Conservation (phyloP, 2,888 invertebrate genomes). For the Athalia rosae region DNA sequence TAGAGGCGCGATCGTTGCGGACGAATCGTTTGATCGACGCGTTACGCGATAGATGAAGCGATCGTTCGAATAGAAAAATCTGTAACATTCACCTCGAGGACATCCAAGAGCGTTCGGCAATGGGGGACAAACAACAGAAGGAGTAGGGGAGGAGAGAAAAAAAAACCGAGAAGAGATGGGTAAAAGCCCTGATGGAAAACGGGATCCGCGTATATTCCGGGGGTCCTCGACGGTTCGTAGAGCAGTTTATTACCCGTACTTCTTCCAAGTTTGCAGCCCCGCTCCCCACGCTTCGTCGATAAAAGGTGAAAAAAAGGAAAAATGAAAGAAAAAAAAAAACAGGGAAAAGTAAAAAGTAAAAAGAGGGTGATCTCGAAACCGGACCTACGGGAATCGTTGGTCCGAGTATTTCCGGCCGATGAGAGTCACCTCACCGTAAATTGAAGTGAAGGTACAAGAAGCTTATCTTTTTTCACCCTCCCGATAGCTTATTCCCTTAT, state of each 20-base stretch:
- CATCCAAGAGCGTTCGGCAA: not conserved
- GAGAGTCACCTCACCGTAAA: constrained; percentile 29
- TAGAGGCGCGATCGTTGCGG: too few relatives aligned
- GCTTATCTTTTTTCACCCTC: not conserved
- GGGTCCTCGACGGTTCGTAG: constrained; percentile 1
- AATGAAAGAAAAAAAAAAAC: too few relatives aligned
- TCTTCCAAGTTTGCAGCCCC: constrained; percentile 11
- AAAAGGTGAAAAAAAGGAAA: too few relatives aligned
- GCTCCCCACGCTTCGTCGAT: too few relatives aligned
- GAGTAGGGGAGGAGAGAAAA: not conserved
- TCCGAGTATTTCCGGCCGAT: constrained; percentile 10
- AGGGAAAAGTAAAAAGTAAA: too few relatives aligned
- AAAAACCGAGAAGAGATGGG: not conserved
- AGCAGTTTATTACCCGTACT: constrained; percentile 28
- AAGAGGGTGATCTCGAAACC: not conserved
- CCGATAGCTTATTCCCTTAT: not conserved
- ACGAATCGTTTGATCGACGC: too few relatives aligned
- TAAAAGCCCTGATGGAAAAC: not conserved
- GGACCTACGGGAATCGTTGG: constrained; percentile 26
- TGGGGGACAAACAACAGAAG: not conserved
- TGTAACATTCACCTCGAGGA: not conserved
- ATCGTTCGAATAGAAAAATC: too few relatives aligned
- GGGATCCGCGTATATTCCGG: not conserved
- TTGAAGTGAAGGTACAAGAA: constrained; percentile 14
- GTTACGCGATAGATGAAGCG: too few relatives aligned